These are phyloP conservation scores for Macrophya alboannulata DNA, from an alignment of 2,888 invertebrate genomes.

Conservation along the genomic window DNA sequence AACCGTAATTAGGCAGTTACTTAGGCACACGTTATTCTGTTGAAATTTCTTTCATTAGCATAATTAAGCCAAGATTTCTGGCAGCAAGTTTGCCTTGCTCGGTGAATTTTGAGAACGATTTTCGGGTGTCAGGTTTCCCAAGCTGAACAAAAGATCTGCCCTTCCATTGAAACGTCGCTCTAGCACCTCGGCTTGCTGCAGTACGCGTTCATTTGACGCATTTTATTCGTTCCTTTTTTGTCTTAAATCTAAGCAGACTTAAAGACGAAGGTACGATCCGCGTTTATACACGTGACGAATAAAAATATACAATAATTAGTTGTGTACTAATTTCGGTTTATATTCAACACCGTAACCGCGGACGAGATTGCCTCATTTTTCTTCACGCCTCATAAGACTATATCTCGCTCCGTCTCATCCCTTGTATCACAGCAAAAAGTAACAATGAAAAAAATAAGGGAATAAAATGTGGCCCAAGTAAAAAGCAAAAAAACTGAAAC, in stretches of 20 bases:
- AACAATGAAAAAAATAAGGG: neutral
- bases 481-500: neutral
- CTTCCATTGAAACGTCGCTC: slow-evolving; percentile 80
- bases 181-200: slow-evolving; percentile 77
- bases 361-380: neutral
- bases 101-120: slow-evolving; percentile 78
- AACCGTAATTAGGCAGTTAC: slow-evolving; percentile 47
- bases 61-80: slow-evolving; percentile 36
- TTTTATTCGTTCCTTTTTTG: slow-evolving; percentile 69
- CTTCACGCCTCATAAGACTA: neutral
- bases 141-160: slow-evolving; percentile 71
- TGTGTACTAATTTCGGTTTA: neutral
- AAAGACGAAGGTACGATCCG: slow-evolving; percentile 66
- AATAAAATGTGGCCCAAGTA: neutral
- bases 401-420: neutral
- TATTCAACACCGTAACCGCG: neutral
- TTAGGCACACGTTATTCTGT: slow-evolving; percentile 28
- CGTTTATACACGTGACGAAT: slow-evolving; percentile 29
- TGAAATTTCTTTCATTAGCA: slow-evolving; percentile 46
- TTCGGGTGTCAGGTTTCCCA: slow-evolving; percentile 77
- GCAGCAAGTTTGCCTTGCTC: slow-evolving; percentile 7
- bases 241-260: slow-evolving; percentile 73
- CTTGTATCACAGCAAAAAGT: neutral
- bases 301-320: slow-evolving; percentile 11
- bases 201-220: slow-evolving; percentile 70